These are phyloP conservation scores for Trichosurus vulpecula DNA, from an alignment of 2,797 vertebrate genomes.

Conservation along the genomic window DNA sequence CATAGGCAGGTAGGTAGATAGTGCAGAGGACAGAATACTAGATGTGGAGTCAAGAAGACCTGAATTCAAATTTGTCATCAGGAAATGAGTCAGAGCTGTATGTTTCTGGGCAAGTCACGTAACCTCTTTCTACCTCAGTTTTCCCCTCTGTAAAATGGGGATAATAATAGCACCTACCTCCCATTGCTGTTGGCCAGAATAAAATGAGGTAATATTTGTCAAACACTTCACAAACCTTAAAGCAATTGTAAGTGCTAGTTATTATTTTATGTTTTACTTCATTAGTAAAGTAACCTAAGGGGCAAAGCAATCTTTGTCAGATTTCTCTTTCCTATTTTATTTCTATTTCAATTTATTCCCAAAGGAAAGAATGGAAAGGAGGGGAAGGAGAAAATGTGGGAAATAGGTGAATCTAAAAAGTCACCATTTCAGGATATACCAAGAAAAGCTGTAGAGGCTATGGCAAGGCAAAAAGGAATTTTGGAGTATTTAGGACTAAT, in stretches of 20 bases:
- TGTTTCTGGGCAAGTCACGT: neutral
- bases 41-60: neutral
- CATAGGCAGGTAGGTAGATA: neutral
- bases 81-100: neutral
- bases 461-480: neutral
- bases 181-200: neutral
- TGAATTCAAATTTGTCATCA: neutral
- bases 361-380: neutral
- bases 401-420: neutral
- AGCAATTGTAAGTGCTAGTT: neutral
- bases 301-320: neutral
- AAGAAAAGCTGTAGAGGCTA: neutral
- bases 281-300: conserved; percentile 16
- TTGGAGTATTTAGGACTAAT: neutral
- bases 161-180: neutral
- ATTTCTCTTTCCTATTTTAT: neutral
- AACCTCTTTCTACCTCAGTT: neutral
- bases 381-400: neutral
- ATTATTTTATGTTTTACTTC: conserved; percentile 1
- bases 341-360: conserved; percentile 13
- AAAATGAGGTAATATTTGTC: neutral
- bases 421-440: neutral
- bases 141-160: neutral
- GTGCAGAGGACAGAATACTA: neutral
- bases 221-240: neutral